phyloP scores from a whole-genome alignment of 2,797 vertebrate species.

The Periparus ater region DNA sequence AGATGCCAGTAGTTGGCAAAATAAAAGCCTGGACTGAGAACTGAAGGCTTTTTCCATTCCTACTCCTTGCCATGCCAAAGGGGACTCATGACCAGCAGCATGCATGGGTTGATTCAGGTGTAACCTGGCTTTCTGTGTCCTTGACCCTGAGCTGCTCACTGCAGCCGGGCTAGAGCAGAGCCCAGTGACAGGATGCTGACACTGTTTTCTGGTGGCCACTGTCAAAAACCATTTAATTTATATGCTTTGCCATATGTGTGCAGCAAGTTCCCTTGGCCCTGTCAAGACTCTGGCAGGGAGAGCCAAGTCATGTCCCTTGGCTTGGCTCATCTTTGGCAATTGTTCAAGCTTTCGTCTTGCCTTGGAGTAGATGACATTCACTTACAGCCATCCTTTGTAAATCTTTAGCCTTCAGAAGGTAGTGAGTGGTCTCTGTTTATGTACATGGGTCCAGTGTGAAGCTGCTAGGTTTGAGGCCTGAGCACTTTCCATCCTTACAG shows the following conservation, averaged over 20 bases:
- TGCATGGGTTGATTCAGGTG: rapidly evolving
- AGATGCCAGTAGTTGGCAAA: background rate
- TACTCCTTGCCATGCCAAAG: background rate
- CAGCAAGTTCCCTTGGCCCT: constrained; percentile 14
- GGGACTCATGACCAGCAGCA: background rate
- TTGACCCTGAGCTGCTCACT: background rate
- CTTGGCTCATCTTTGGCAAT: constrained; percentile 48
- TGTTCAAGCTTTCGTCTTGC: constrained; percentile 7
- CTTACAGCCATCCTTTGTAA: background rate
- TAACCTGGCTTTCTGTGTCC: background rate
- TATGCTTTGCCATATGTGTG: background rate
- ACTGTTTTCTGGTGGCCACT: constrained; percentile 7
- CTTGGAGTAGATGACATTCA: constrained; percentile 22
- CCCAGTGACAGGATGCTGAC: constrained; percentile 16
- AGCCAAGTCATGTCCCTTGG: constrained; percentile 66
- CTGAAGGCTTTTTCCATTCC: background rate
- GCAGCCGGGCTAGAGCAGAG: background rate
- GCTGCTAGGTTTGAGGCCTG: background rate
- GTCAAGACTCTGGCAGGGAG: background rate
- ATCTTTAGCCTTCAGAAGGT: background rate
- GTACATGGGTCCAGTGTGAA: background rate
- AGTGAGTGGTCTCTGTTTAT: background rate
- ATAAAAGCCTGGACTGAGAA: background rate
- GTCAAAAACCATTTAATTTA: constrained; percentile 50
- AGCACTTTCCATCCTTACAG: background rate